Base-by-base conservation (phyloP, 2,113 vertebrate species). In the Tricholaema leucomelas region DNA sequence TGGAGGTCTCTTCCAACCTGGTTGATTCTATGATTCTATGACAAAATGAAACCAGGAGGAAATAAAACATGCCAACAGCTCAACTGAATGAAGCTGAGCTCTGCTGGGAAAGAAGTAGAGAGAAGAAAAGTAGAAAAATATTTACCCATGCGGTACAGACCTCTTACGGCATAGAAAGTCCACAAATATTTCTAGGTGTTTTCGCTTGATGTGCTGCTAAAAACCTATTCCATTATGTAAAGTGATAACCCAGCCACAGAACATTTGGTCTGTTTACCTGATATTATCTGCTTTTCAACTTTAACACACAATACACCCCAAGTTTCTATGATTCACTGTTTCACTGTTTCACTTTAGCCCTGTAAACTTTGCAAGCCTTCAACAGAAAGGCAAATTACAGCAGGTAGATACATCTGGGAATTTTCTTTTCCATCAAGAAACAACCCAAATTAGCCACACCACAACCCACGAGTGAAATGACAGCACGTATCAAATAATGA, bases 361-460 rank as follows among this genome's bases (percentile, higher is more conserved):
- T 75, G 52, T 88, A 85, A 92, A 33, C 9, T 60, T 2, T 28
- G 83, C 80, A 42, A 81, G 35, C 28, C 52, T 56, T 65, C 64
- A 88, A 71, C 81, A 64, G 67, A 96, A 93, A 91, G 52, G 31
- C 48, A 87, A 89, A 63, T 30, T 82, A 85, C 31, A 9, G 54
- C 56, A 80, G 81, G 36, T 74, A 61, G 77, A 33, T 94, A 64
- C 67, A 76, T 85, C 52, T 77, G 52, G 36, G 3, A 8, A 33
- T 6, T 36, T 64, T 64, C 92, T 90, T 84, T 81, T 21, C 67
- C 74, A 46, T 78, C 59, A 84, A 80, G 73, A 31, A 31, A 74
- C 18, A 70, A 35, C 59, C 20, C 28, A 69, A 66, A 28, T 21
- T 28, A 38, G 83, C 82, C 46, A 74, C 16, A 77, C 63, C 69